These are phyloP conservation scores for Ophion obscuratus DNA, from an alignment of 2,888 invertebrate species.

Conservation along the genomic window DNA sequence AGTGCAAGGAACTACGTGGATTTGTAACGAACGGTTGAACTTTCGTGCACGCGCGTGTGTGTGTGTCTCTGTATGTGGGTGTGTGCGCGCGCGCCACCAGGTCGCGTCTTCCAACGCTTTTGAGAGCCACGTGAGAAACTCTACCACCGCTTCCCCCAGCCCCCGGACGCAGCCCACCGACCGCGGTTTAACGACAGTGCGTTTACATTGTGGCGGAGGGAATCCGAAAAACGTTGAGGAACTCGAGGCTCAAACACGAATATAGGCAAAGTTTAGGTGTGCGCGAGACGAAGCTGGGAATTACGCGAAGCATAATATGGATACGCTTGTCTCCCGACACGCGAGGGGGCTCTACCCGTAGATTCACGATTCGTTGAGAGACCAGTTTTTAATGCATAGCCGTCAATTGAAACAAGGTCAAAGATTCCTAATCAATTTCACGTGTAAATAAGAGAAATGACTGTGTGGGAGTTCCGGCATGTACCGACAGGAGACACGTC, in stretches of 20 bases:
- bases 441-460: conserved; percentile 63
- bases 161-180: no score
- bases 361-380: conserved; percentile 34
- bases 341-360: conserved; percentile 1
- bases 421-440: conserved; percentile 66
- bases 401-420: conserved; percentile 67
- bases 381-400: conserved; percentile 64
- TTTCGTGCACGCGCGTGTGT: conserved; percentile 14
- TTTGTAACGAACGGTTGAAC: conserved; percentile 19
- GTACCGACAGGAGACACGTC: conserved; percentile 4
- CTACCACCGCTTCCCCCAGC: neutral
- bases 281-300: neutral
- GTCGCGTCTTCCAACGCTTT: conserved; percentile 49
- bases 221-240: neutral
- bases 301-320: neutral
- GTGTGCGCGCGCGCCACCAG: conserved; percentile 7
- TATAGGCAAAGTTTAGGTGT: neutral
- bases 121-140: conserved; percentile 35
- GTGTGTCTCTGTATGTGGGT: neutral
- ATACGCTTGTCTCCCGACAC: neutral
- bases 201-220: conserved; percentile 6
- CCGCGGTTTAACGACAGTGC: conserved; percentile 12
- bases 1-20: conserved; percentile 1
- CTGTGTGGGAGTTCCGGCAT: conserved; percentile 45
- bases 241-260: conserved; percentile 4